phyloP scores from a whole-genome alignment of 1,140 invertebrate species.

The Pseudomyrmex sp. region DNA sequence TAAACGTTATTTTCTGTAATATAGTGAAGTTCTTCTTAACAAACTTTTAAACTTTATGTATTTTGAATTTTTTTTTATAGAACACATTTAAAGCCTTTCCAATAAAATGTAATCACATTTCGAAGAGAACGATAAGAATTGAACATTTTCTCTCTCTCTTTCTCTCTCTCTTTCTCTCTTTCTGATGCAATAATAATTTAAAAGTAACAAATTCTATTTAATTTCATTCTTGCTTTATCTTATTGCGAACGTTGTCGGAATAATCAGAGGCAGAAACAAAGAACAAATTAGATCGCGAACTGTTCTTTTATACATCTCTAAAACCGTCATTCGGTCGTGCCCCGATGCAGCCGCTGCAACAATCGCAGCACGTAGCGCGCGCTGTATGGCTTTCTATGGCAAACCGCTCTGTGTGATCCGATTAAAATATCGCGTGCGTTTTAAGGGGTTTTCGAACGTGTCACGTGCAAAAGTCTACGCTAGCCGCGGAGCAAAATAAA shows the following conservation, averaged over 20 bases:
- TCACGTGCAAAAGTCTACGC: conserved; percentile 26
- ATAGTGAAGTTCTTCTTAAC: neutral
- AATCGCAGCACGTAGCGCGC: conserved; percentile 24
- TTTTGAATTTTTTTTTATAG: too few species aligned
- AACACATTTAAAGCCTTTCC: too few species aligned
- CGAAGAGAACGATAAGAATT: neutral
- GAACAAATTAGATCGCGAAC: conserved; percentile 33
- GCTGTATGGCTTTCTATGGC: conserved; percentile 7
- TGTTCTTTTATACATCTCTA: conserved; percentile 28
- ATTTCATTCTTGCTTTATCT: neutral
- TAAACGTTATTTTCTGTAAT: neutral
- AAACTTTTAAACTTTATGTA: neutral
- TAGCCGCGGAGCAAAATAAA: neutral
- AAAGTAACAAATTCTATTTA: neutral
- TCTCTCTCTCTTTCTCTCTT: too few species aligned
- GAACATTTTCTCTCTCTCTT: too few species aligned
- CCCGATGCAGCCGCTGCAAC: conserved; percentile 9
- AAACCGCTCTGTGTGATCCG: conserved; percentile 38
- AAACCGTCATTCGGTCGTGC: conserved; percentile 17
- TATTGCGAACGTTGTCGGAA: neutral
- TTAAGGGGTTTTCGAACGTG: conserved; percentile 47
- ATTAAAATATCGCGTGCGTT: conserved; percentile 49
- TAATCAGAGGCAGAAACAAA: conserved; percentile 17
- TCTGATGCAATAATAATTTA: neutral
- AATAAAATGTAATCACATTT: neutral